phyloP scores from a whole-genome alignment of 2,888 invertebrate genomes.

The Cryptops parisi region DNA sequence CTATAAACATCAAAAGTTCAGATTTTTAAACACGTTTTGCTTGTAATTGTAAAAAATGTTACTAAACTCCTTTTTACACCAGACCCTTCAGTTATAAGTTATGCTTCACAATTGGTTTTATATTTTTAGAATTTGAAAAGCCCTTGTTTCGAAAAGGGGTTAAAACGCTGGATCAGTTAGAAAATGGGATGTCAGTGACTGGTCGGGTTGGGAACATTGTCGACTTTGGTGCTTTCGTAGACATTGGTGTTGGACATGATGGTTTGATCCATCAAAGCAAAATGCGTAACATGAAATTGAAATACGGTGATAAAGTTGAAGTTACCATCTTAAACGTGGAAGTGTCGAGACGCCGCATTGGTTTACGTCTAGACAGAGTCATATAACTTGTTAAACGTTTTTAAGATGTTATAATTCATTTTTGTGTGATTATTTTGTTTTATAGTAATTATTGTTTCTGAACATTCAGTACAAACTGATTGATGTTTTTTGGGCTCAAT shows the following conservation, averaged over 20 bases:
- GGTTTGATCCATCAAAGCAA: slow-evolving; percentile 29
- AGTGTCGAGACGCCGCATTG: no score
- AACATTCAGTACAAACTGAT: no score
- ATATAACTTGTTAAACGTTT: no score
- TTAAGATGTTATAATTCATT: no score
- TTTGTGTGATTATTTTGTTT: no score
- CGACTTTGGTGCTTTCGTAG: slow-evolving; percentile 83
- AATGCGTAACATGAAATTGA: neutral
- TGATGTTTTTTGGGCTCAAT: no score
- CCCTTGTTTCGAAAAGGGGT: slow-evolving; percentile 63
- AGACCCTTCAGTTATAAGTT: neutral
- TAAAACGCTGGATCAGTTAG: slow-evolving; percentile 46
- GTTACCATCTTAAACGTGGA: slow-evolving; percentile 6
- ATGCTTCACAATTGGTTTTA: no score
- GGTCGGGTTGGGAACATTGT: slow-evolving; percentile 75
- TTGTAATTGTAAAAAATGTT: no score
- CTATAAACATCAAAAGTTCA: no score
- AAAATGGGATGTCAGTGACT: slow-evolving; percentile 25
- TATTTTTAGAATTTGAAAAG: slow-evolving; percentile 37
- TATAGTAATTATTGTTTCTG: no score
- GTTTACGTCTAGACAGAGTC: no score
- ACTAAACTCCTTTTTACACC: neutral
- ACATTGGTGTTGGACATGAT: slow-evolving; percentile 37
- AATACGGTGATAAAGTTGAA: slow-evolving; percentile 10
- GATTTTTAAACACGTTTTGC: slow-evolving; percentile 6